phyloP scores from a whole-genome alignment of 2,797 vertebrate genomes.

The Megaceryle alcyon region DNA sequence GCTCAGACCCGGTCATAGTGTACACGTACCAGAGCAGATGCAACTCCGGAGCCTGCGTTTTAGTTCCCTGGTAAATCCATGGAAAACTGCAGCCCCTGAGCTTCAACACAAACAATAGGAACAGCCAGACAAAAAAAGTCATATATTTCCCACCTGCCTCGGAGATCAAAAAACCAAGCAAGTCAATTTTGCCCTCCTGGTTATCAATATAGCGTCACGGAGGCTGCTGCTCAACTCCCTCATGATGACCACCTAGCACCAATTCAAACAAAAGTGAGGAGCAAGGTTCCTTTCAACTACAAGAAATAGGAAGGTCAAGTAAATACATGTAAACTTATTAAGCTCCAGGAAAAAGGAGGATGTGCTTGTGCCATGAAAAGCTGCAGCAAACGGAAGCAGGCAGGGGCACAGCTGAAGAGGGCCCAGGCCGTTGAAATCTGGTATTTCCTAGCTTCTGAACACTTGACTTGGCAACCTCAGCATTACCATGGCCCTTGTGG shows the following conservation, averaged over 20 bases:
- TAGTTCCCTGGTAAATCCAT: background rate
- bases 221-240: background rate
- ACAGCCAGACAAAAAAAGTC: background rate
- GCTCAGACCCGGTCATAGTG: accelerated
- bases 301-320: background rate
- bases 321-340: background rate
- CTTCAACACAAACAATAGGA: background rate
- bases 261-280: accelerated
- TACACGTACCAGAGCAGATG: accelerated
- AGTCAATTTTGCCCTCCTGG: background rate
- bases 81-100: background rate
- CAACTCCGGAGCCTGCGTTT: background rate
- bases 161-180: background rate
- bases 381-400: background rate
- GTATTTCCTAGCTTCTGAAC: background rate
- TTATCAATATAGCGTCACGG: background rate
- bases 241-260: accelerated
- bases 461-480: background rate
- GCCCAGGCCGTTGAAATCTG: background rate
- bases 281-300: background rate
- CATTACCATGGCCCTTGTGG: background rate
- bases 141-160: background rate
- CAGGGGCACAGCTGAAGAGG: background rate
- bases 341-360: background rate
- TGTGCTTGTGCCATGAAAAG: background rate